These are phyloP conservation scores for Camponotus pennsylvanicus DNA, from an alignment of 1,140 invertebrate genomes.

Conservation along the genomic window DNA sequence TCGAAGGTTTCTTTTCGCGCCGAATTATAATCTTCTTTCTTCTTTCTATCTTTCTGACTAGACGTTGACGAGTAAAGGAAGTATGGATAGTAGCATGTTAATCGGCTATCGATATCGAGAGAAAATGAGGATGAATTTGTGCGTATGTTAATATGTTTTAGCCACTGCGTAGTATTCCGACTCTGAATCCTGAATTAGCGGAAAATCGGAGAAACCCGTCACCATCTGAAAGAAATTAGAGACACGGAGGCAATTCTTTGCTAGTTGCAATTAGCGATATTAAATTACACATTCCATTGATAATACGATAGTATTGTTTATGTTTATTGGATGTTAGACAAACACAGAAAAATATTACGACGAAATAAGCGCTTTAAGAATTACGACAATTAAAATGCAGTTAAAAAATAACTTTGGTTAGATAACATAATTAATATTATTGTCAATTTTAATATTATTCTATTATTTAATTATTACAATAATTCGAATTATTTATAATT, in stretches of 20 bases:
- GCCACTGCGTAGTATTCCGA: slow-evolving; percentile 46
- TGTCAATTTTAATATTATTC: background rate
- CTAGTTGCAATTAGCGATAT: slow-evolving; percentile 29
- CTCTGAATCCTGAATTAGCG: slow-evolving; percentile 74
- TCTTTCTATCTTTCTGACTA: slow-evolving; percentile 49
- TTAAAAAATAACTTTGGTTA: background rate
- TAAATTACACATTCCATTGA: background rate
- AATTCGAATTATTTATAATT: too few species aligned
- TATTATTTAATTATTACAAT: background rate
- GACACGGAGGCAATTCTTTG: slow-evolving; percentile 77
- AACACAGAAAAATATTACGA: background rate
- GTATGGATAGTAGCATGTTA: background rate
- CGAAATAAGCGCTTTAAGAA: background rate
- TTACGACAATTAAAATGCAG: background rate
- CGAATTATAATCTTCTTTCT: slow-evolving; percentile 2
- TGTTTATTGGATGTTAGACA: background rate
- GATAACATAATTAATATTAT: background rate
- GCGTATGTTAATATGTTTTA: slow-evolving; percentile 59
- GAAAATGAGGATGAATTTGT: background rate
- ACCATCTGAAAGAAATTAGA: slow-evolving; percentile 85
- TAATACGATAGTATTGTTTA: background rate
- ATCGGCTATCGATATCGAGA: background rate
- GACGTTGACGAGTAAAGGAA: slow-evolving; percentile 17
- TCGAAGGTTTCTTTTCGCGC: slow-evolving; percentile 43
- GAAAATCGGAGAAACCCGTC: slow-evolving; percentile 80